Base-by-base conservation (phyloP, 2,797 vertebrate genomes). In the Silurus lanzhouensis region DNA sequence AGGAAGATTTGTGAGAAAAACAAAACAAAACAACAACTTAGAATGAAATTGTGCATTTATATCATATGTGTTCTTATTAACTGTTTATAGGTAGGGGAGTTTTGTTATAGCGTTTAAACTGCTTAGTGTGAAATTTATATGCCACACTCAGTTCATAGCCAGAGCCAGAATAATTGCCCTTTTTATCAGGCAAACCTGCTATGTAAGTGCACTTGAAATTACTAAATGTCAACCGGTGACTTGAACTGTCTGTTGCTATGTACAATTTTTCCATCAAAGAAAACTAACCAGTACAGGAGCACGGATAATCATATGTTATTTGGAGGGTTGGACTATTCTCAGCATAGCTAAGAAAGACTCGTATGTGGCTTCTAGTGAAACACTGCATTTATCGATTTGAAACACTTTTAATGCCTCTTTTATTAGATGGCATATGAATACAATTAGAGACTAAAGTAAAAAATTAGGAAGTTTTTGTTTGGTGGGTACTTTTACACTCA, bases 171-270 rank as follows among this genome's bases (percentile, higher is more conserved):
- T 64, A 80, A 80, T 64, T 64, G 38, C 60, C 22, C 20, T 38
- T 64, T 64, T 80, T 80, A 20, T 64, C 58, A 79, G 27, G 20
- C 63, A 79, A 46, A 61, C 31, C 44, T 64, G 22, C 19, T 80
- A 17, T 46, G 63, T 25, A 80, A 25, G 61, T 80, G 15, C 61
- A 52, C 14, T 81, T 66, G 4, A 81, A 27, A 66, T 81, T 52
- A 81, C 44, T 6, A 13, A 6, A 1, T 66, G n/a, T 52, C 14
- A 66, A 19, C n/a, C 25, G 63, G 61, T 66, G 46, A 81, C 44
- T n/a, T 52, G 64, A 66, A 81, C 9, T 66, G 14, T 27, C 44
- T 13, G 25, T 77, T 60, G 3, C 19, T 58, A 31, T 58, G 38
- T 79, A 25, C 7, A 48, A 25, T 79, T 64, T 63, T 80, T 46